phyloP scores from a whole-genome alignment of 2,113 vertebrate species.

The Centropus bengalensis region DNA sequence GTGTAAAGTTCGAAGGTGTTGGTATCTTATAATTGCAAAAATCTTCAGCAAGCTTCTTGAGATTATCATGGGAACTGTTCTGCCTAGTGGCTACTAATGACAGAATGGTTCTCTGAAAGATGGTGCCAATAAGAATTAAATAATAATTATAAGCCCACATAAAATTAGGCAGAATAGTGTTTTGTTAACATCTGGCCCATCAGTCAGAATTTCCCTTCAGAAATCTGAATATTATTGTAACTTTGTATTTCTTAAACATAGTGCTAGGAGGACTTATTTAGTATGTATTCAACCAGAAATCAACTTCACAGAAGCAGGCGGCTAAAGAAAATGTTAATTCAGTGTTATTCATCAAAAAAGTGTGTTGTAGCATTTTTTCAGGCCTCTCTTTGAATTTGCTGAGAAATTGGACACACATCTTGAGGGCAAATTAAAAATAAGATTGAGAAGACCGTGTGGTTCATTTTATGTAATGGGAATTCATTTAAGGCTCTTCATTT shows the following conservation, averaged over 20 bases:
- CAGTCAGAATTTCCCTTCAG: neutral
- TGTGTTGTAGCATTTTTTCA: neutral
- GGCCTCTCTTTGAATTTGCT: neutral
- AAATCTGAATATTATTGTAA: neutral
- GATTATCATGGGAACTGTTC: neutral
- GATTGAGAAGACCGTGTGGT: neutral
- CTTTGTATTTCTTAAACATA: neutral
- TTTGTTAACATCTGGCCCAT: neutral
- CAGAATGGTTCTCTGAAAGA: neutral
- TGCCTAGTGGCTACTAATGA: neutral
- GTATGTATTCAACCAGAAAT: neutral
- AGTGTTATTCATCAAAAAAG: neutral
- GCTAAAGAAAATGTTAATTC: neutral
- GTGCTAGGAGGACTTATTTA: neutral
- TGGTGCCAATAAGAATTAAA: neutral
- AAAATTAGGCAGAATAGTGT: neutral
- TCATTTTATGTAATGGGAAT: neutral
- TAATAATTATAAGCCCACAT: neutral
- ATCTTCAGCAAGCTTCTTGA: neutral
- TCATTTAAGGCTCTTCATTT: neutral
- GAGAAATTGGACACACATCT: neutral
- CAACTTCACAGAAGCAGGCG: neutral
- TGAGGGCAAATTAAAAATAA: neutral
- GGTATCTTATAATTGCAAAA: neutral
- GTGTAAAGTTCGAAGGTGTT: neutral